Percentiles rank a stretch among this genome's conserved stretches.
Evolutionary conservation across 2,888 invertebrate species (phyloP).

Genomic region (Netelia inedita): DNA sequence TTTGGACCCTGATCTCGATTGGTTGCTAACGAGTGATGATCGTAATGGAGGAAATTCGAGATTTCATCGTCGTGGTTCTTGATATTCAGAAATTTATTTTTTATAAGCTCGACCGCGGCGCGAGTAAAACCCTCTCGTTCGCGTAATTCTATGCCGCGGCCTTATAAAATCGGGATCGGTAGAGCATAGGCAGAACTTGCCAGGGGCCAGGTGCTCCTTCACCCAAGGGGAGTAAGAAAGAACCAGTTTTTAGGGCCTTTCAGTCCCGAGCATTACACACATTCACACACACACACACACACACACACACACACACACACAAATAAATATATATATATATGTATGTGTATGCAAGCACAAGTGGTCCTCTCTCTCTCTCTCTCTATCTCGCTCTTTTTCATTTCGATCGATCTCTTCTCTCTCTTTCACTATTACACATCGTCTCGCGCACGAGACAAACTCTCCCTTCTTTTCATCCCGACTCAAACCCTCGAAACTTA

Average conservation of each 20-base stretch:
- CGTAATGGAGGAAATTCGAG: conserved; percentile 41
- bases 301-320: conserved; percentile 9
- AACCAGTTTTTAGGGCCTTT: conserved; percentile 73
- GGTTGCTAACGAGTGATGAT: conserved; percentile 22
- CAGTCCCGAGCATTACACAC: conserved; percentile 45
- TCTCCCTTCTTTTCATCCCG: background rate
- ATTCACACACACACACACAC: conserved; percentile 18
- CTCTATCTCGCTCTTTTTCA: conserved; percentile 37
- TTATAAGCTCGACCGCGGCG: no score
- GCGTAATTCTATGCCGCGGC: conserved; percentile 16
- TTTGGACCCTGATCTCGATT: background rate
- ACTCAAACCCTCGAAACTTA: no score
- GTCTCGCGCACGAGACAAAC: conserved; percentile 52
- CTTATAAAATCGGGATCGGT: conserved; percentile 31
- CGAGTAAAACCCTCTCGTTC: conserved; percentile 24
- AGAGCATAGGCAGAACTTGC: conserved; percentile 58
- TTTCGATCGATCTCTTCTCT: conserved; percentile 33
- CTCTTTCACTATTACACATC: conserved; percentile 42
- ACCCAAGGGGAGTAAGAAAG: conserved; percentile 77
- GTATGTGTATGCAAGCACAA: conserved; percentile 46
- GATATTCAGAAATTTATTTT: no score
- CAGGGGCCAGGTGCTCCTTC: conserved; percentile 81
- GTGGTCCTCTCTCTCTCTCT: conserved; percentile 49
- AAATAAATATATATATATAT: conserved; percentile 26
- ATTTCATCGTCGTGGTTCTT: conserved; percentile 25